A percentile compares a stretch with the other conserved stretches of the same genome.
phyloP scores from a whole-genome alignment of 2,888 invertebrate species.

The Aethes cnicana region DNA sequence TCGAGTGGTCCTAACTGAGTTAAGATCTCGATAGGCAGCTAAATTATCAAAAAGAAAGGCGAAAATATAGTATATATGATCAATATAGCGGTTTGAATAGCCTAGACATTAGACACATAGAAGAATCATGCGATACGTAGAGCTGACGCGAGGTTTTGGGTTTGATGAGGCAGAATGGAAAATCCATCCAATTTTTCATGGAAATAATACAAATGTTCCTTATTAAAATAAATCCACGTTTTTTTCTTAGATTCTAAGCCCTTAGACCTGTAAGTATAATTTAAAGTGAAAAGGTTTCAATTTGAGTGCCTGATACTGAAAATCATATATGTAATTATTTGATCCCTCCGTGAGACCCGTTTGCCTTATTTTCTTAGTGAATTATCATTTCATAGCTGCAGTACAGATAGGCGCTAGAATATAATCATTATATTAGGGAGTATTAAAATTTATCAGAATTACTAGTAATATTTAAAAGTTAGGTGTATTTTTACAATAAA shows the following conservation, averaged over 20 bases:
- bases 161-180: conserved; percentile 36
- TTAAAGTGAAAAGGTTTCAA: conserved; percentile 59
- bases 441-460: conserved; percentile 45
- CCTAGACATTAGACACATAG: conserved; percentile 29
- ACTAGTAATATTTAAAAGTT: conserved; percentile 49
- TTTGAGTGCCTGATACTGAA: conserved; percentile 69
- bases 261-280: conserved; percentile 46
- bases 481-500: conserved; percentile 53
- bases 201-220: conserved; percentile 41
- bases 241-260: conserved; percentile 35
- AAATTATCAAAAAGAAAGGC: conserved; percentile 4
- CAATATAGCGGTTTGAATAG: conserved; percentile 27
- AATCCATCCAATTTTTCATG: conserved; percentile 53
- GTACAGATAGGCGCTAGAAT: conserved; percentile 57
- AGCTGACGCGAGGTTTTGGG: conserved; percentile 31
- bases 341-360: conserved; percentile 73
- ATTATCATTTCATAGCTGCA: conserved; percentile 56
- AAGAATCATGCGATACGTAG: conserved; percentile 19
- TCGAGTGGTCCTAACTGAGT: no score
- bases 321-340: conserved; percentile 54
- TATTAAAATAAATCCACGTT: conserved; percentile 12
- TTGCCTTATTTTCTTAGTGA: conserved; percentile 79
- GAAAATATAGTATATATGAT: background rate
- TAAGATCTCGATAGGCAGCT: conserved; percentile 8
- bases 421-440: conserved; percentile 45